These are phyloP conservation scores for Poeciliopsis retropinna DNA, from an alignment of 2,113 vertebrate genomes.

Conservation along the genomic window DNA sequence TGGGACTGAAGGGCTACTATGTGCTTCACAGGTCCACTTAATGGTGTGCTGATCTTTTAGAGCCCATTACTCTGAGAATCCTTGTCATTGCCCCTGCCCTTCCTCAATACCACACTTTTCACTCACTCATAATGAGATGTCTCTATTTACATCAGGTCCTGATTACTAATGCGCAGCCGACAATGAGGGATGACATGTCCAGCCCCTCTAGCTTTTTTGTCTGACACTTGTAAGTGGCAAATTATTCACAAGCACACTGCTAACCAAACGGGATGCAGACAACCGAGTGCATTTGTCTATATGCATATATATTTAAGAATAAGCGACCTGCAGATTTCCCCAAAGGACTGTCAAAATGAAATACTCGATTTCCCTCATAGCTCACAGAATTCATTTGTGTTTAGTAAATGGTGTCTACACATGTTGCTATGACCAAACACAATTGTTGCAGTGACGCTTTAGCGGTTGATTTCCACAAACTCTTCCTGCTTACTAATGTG, in stretches of 20 bases:
- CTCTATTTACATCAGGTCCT: constrained; percentile 69
- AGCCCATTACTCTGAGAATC: constrained; percentile 72
- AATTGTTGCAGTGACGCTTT: neutral
- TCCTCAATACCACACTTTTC: constrained; percentile 46
- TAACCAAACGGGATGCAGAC: neutral
- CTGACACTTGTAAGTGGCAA: constrained; percentile 52
- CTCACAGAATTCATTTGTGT: neutral
- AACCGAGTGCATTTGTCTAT: neutral
- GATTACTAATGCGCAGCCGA: constrained; percentile 62
- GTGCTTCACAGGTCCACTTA: constrained; percentile 52
- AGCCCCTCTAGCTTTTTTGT: constrained; percentile 56
- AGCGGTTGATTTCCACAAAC: neutral
- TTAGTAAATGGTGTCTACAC: neutral
- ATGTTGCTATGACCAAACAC: neutral
- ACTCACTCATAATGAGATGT: constrained; percentile 64
- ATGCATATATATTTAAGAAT: neutral
- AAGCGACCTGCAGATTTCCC: neutral
- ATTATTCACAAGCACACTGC: constrained; percentile 21
- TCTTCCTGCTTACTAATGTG: neutral
- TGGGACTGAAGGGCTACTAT: constrained; percentile 50
- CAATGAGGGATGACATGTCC: constrained; percentile 44
- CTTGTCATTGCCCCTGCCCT: constrained; percentile 67
- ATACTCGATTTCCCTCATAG: neutral
- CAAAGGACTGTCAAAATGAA: neutral
- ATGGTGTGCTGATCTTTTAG: constrained; percentile 55